phyloP scores from a whole-genome alignment of 2,888 invertebrate species.

The Xylota sylvarum region DNA sequence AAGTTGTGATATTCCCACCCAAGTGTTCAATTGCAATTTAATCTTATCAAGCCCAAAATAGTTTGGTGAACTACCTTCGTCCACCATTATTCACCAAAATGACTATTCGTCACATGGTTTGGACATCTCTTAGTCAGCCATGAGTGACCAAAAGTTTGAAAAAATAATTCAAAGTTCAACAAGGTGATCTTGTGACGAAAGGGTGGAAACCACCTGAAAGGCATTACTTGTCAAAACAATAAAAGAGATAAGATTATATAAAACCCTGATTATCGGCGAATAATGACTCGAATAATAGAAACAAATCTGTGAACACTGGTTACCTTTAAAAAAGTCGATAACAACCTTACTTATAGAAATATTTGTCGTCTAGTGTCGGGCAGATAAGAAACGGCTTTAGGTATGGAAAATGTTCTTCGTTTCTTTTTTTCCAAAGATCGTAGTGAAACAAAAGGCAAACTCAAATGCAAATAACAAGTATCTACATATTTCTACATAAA shows the following conservation, averaged over 20 bases:
- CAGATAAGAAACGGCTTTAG: neutral
- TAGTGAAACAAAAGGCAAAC: neutral
- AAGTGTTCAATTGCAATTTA: conserved; percentile 4
- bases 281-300: neutral
- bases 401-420: neutral
- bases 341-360: neutral
- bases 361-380: neutral
- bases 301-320: neutral
- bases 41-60: conserved; percentile 5
- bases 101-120: conserved; percentile 4
- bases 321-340: neutral
- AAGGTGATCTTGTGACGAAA: conserved; percentile 2
- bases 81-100: neutral
- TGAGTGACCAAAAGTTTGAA: neutral
- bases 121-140: neutral
- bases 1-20: neutral
- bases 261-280: neutral
- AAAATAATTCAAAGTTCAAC: conserved; percentile 2
- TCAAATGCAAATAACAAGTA: neutral
- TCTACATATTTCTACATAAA: neutral
- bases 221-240: neutral
- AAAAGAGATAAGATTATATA: neutral
- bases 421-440: neutral
- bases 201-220: neutral
- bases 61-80: neutral